Conservation (phyloP, 2,113 vertebrate species). For the Melanerpes aurifrons region DNA sequence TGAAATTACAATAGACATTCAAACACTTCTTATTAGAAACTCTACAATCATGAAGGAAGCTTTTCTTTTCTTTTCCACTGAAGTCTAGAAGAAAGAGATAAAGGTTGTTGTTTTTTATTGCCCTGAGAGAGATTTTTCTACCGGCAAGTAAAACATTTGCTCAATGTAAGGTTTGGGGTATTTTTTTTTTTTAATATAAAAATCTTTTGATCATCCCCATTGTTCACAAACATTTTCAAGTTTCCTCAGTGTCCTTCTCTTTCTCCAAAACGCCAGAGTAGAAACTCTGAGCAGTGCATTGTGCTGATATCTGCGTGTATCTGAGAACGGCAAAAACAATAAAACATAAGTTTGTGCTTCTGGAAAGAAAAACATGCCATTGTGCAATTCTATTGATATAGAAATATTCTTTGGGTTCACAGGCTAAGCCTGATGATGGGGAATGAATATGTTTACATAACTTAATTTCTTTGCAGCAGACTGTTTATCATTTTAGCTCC, state of each 20-base stretch:
- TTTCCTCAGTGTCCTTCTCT: not conserved
- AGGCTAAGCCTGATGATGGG: conserved; percentile 21
- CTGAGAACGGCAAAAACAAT: conserved; percentile 36
- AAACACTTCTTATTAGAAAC: conserved; percentile 57
- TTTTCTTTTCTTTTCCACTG: not conserved
- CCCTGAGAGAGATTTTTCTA: not conserved
- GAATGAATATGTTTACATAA: conserved; percentile 42
- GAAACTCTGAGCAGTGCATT: not conserved
- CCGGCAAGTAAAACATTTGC: not conserved
- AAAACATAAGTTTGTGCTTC: not conserved
- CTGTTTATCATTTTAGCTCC: conserved; percentile 37
- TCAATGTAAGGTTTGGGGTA: not conserved
- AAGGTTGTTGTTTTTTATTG: not conserved
- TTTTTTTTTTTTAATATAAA: not conserved
- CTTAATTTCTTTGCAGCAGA: conserved; percentile 37
- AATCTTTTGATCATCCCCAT: not conserved
- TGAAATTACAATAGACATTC: conserved; percentile 64
- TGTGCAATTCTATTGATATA: conserved; percentile 18
- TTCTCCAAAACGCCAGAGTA: not conserved
- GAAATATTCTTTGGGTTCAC: conserved; percentile 24
- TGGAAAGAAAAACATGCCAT: conserved; percentile 13
- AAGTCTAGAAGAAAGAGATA: conserved; percentile 2
- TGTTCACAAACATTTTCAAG: conserved; percentile 3
- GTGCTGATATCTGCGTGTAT: not conserved
- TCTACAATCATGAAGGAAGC: conserved; percentile 27